These are phyloP conservation scores for Aplocera efformata DNA, from an alignment of 2,888 invertebrate genomes.

Conservation along the genomic window DNA sequence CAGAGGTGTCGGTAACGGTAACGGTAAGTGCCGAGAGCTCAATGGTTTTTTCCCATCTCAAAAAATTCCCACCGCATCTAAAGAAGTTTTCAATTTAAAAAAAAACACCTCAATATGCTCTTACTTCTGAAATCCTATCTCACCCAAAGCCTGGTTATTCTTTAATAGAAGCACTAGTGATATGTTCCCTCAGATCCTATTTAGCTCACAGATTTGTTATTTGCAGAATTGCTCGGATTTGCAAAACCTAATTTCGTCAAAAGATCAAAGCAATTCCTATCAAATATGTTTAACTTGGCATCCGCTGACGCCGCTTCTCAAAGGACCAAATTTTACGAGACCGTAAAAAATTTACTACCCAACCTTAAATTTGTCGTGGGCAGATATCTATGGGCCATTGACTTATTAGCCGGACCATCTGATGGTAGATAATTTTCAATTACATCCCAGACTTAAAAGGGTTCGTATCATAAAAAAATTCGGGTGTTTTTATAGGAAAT, in stretches of 20 bases:
- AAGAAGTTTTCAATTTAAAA: too few relatives aligned
- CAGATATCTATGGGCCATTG: constrained; percentile 17
- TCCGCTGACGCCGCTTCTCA: constrained; percentile 18
- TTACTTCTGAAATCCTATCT: too few relatives aligned
- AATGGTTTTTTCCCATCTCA: too few relatives aligned
- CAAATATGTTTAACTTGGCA: constrained; percentile 10
- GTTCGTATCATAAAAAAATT: constrained; percentile 2
- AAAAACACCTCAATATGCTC: too few relatives aligned
- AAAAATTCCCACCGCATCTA: too few relatives aligned
- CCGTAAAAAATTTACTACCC: constrained; percentile 30
- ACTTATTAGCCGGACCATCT: constrained; percentile 10
- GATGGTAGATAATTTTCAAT: constrained; percentile 19
- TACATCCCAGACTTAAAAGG: constrained; percentile 8
- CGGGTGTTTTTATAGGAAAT: constrained; percentile 3
- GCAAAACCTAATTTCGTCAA: constrained; percentile 4
- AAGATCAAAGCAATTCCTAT: constrained; percentile 10
- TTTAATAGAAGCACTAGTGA: too few relatives aligned
- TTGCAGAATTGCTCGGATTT: neutral
- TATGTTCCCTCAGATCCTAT: too few relatives aligned
- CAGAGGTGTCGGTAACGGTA: too few relatives aligned
- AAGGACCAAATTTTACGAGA: constrained; percentile 16
- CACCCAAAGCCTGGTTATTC: too few relatives aligned
- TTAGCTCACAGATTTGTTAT: too few relatives aligned
- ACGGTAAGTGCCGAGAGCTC: too few relatives aligned
- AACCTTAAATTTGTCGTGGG: constrained; percentile 26